Evolutionary conservation across 2,113 vertebrate genomes (phyloP), one percentile per base, ranked within the genome.

Genomic region (Chaenocephalus aceratus): DNA sequence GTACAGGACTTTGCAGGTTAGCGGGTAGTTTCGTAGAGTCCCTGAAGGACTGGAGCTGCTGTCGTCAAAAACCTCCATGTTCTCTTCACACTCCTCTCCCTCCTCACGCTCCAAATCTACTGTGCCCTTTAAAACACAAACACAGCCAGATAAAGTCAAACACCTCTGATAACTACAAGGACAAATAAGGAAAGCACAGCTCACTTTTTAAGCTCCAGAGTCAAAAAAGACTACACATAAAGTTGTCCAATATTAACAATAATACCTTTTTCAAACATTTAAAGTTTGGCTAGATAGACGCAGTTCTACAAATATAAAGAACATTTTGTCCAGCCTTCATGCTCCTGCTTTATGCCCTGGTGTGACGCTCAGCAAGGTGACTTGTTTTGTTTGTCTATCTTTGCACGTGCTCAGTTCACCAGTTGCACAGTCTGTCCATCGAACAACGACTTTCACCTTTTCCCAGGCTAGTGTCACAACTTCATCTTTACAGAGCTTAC

Each of bases 1-100:
- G 93, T 99, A 99, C 83, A 99, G 95, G 60, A 99, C 98, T 93
- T 99, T 99, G 93, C 98, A 99, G 89, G 97, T 99, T 71, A 99
- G 95, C 0, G 98, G 98, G 58, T 99, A 99, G 91, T 98, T 99
- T 81, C 98, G 94, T 62, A 99, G 95, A n/a, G 98, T 99, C 75
- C 97, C 98, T 34, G 98, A 99, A 67, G 98, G 98, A 83, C 97
- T 99, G 61, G 97, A 99, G 76, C 97, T 97, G 93, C 97, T 99
- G 93, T 99, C 98, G 67, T 99, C 98, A 75, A 98, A 98, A 66
- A 96, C 96, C 88, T 99, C 98, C 98, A 99, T 97, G 86, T 96
- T 99, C 86, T 99, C 98, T 75, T 99, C 98, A 83, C 97, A 95
- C 89, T 99, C 98, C 86, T 99, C 98, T 3, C 96, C 96, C 80